These are phyloP conservation scores for Apocrypta bakeri DNA, from an alignment of 1,140 invertebrate genomes.

Conservation along the genomic window DNA sequence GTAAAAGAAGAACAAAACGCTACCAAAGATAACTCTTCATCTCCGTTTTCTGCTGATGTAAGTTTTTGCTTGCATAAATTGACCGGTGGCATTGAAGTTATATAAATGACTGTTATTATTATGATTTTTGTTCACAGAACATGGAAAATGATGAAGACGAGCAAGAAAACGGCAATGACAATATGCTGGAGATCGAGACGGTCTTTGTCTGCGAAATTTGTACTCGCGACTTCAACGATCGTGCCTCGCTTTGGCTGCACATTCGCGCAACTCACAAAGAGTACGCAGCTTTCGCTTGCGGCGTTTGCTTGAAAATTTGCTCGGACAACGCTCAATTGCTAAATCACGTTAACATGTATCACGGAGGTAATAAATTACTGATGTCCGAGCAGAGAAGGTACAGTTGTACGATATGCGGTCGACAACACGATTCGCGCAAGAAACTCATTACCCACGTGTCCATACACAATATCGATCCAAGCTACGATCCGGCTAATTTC, in stretches of 20 bases:
- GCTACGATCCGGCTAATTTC: constrained; percentile 74
- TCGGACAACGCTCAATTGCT: constrained; percentile 72
- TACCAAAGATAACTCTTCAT: constrained; percentile 48
- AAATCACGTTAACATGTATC: constrained; percentile 75
- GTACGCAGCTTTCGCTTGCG: constrained; percentile 76
- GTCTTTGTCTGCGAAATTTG: constrained; percentile 76
- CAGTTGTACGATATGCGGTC: constrained; percentile 76
- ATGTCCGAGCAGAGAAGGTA: constrained; percentile 71
- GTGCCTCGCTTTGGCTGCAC: constrained; percentile 76
- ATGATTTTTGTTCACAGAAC: constrained; percentile 40
- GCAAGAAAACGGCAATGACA: constrained; percentile 60
- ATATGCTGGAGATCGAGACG: constrained; percentile 68
- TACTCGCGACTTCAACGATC: constrained; percentile 74
- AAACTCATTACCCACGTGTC: constrained; percentile 77
- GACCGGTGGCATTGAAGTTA: background rate
- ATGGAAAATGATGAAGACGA: constrained; percentile 62
- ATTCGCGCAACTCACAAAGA: constrained; percentile 76
- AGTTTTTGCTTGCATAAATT: background rate
- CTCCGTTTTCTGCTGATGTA: constrained; percentile 44
- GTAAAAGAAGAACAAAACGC: constrained; percentile 41
- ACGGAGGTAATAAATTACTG: constrained; percentile 67
- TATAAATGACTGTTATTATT: background rate
- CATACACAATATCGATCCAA: constrained; percentile 75
- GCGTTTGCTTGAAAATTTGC: constrained; percentile 77
- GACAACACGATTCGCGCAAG: constrained; percentile 77